Evolutionary conservation across 2,113 vertebrate species (phyloP), one percentile per base, ranked within the genome.

Genomic region (Pipra filicauda): DNA sequence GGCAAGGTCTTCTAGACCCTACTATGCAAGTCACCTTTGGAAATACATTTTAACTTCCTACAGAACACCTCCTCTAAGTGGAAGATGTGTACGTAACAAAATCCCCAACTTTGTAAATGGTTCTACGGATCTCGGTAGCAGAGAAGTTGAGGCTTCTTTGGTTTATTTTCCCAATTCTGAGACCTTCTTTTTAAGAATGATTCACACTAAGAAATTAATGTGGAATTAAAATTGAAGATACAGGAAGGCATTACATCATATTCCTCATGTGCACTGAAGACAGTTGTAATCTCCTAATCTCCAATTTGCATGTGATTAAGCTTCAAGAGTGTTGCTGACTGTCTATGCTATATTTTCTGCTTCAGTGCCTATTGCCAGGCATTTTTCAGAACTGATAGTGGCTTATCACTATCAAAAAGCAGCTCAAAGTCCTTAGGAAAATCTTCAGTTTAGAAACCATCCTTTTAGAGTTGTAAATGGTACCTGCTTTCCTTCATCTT

Each of bases 231-330:
- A 67, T 0, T 67, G 51, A 59, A 91, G 58, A 69, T 62, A 82
- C 23, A 20, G 20, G 46, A 85, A 89, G 7, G 23, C 3, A 2
- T 91, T 84, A 55, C 37, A 73, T 14, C 13, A 12, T n/a, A 62
- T 71, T 94, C 26, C 31, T 88, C 43, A 43, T 0, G 0, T 37
- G n/a, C 46, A 71, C 30, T 41, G 39, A 91, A 91, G 27, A 62
- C 31, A 67, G 11, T 23, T 77, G 51, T 51, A 96, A 90, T 89
- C 71, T 95, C 41, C 33, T 91, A 33, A 88, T 93, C 88, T 96
- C 48, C 52, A 83, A 23, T 90, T 93, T 93, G 31, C 54, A 80
- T 74, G 43, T 71, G 51, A 91, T 91, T 76, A 94, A 66, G 11
- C 10, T 77, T 85, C 82, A 84, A 11, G 51, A 91, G 85, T 28